Conservation (phyloP, 2,888 invertebrate species). For the Helobdella robusta region DNA sequence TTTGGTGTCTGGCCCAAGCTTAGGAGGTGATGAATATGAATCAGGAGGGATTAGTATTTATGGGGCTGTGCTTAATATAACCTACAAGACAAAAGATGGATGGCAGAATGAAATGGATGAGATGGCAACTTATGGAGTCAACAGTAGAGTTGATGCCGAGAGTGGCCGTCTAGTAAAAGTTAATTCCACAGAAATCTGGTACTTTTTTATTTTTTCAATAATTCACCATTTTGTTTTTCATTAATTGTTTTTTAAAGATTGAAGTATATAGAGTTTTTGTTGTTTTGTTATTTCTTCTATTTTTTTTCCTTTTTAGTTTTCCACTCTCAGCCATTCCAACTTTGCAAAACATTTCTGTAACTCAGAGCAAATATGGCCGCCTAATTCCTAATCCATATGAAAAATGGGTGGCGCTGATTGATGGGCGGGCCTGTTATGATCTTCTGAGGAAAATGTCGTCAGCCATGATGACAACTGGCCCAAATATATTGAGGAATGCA, state of each 20-base stretch:
- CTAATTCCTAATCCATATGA: conserved; percentile 48
- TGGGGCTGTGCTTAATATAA: not conserved
- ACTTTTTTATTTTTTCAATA: no score
- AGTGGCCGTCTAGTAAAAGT: conserved; percentile 1
- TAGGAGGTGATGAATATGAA: conserved; percentile 10
- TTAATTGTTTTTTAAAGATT: no score
- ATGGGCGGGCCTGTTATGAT: conserved; percentile 66
- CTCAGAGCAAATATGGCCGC: no score
- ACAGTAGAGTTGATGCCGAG: not conserved
- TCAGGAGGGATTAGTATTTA: not conserved
- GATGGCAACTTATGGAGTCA: not conserved
- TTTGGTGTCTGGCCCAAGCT: no score
- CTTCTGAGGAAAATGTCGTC: not conserved
- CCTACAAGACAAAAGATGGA: conserved; percentile 4
- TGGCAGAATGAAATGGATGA: conserved; percentile 1
- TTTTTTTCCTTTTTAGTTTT: no score
- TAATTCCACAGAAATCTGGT: no score
- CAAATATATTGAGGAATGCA: conserved; percentile 6
- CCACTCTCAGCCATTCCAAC: no score
- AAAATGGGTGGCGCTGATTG: conserved; percentile 72
- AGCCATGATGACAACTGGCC: not conserved
- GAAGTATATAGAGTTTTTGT: no score
- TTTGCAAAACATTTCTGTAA: no score
- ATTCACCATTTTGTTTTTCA: no score
- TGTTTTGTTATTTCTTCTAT: no score